Percentiles rank a stretch among this genome's conserved stretches.
These are phyloP conservation scores for Lottia scabra DNA, from an alignment of 2,888 invertebrate genomes.

Conservation along the genomic window DNA sequence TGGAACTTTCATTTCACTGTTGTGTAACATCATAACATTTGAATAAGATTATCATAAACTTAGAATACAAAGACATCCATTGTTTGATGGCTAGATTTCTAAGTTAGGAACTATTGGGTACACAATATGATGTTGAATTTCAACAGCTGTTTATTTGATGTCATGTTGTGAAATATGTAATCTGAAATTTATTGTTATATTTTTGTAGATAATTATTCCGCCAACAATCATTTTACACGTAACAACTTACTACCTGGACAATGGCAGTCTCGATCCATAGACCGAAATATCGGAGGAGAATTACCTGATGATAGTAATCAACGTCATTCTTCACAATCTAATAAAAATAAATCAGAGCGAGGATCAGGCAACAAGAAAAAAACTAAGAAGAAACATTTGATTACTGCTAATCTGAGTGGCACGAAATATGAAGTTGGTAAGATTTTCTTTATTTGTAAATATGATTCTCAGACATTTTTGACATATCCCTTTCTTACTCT, in stretches of 20 bases:
- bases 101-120: too few relatives aligned
- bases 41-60: too few relatives aligned
- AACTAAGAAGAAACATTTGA: constrained; percentile 45
- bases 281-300: not conserved
- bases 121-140: too few relatives aligned
- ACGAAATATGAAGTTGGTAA: constrained; percentile 68
- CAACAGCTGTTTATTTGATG: too few relatives aligned
- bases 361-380: constrained; percentile 38
- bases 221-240: not conserved
- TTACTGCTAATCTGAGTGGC: constrained; percentile 65
- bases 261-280: not conserved
- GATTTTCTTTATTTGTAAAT: constrained; percentile 23
- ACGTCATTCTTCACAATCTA: constrained; percentile 25
- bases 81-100: too few relatives aligned
- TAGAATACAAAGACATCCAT: too few relatives aligned
- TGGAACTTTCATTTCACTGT: too few relatives aligned
- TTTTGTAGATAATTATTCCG: not conserved
- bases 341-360: constrained; percentile 17
- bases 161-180: too few relatives aligned
- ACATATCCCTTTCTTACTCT: too few relatives aligned
- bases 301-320: constrained; percentile 19
- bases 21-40: too few relatives aligned
- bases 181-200: too few relatives aligned
- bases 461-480: too few relatives aligned
- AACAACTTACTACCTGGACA: not conserved